phyloP scores from a whole-genome alignment of 2,888 invertebrate genomes.

The Aquatica leii region DNA sequence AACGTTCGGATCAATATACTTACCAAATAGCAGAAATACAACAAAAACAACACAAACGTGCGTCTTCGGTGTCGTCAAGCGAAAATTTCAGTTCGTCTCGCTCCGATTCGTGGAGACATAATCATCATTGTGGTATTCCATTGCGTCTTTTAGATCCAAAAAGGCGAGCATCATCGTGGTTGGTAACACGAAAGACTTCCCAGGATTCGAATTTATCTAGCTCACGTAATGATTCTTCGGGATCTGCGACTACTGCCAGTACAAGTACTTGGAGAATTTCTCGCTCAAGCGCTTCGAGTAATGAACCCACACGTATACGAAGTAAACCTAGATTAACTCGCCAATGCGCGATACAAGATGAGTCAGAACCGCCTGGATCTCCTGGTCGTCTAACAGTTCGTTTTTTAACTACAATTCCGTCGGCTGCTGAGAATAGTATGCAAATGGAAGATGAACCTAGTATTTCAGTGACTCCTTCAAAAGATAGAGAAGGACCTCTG shows the following conservation, averaged over 20 bases:
- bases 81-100: constrained; percentile 90
- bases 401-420: constrained; percentile 76
- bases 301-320: constrained; percentile 49
- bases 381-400: constrained; percentile 65
- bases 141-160: constrained; percentile 77
- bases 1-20: constrained; percentile 72
- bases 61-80: constrained; percentile 85
- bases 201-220: constrained; percentile 92
- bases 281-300: constrained; percentile 79
- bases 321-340: constrained; percentile 80
- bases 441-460: constrained; percentile 70
- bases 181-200: constrained; percentile 89
- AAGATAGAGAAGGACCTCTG: constrained; percentile 56
- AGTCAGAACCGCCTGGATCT: constrained; percentile 70
- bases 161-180: constrained; percentile 85
- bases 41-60: constrained; percentile 78
- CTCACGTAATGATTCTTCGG: constrained; percentile 90
- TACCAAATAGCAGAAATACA: constrained; percentile 80
- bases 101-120: constrained; percentile 87
- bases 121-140: constrained; percentile 79
- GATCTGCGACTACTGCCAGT: constrained; percentile 87
- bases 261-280: constrained; percentile 91
- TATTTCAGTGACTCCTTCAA: constrained; percentile 55
- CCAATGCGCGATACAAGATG: constrained; percentile 82
- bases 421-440: constrained; percentile 76